Percentiles rank a stretch among this genome's conserved stretches.
Conservation (phyloP, 2,113 vertebrate species). For the Apodemus sylvaticus region DNA sequence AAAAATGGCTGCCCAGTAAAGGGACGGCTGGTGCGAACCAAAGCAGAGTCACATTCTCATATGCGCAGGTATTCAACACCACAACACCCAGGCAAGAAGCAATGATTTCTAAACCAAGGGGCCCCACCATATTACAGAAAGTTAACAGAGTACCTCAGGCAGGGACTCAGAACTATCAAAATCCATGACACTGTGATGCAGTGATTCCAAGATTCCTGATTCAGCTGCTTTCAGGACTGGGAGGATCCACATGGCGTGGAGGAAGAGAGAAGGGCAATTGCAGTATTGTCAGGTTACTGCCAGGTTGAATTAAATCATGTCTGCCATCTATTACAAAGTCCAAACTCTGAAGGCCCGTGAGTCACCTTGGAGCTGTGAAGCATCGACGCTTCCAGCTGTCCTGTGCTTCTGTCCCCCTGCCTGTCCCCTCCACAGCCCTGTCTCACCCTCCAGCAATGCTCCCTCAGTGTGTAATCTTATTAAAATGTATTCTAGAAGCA, state of each 20-base stretch:
- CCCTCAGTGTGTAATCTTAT: background rate
- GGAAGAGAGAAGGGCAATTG: no score
- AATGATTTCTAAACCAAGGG: background rate
- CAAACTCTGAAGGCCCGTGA: background rate
- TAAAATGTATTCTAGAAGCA: background rate
- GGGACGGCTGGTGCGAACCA: fast-evolving
- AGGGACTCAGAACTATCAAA: background rate
- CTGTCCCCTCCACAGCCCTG: fast-evolving
- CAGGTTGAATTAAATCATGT: background rate
- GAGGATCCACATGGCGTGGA: background rate
- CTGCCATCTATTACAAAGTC: fast-evolving
- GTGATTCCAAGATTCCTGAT: no score
- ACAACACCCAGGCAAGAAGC: background rate
- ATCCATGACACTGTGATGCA: background rate
- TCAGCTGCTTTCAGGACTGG: background rate
- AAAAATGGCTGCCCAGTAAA: fast-evolving
- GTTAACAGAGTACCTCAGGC: fast-evolving
- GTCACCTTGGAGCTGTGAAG: background rate
- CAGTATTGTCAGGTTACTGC: no score
- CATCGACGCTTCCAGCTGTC: fast-evolving
- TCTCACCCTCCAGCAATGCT: fast-evolving
- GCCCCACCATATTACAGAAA: fast-evolving
- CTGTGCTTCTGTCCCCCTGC: fast-evolving
- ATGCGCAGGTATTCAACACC: background rate
- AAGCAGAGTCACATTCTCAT: background rate